Evolutionary conservation across 1,140 invertebrate species (phyloP).

Genomic region (Diorhabda carinulata): DNA sequence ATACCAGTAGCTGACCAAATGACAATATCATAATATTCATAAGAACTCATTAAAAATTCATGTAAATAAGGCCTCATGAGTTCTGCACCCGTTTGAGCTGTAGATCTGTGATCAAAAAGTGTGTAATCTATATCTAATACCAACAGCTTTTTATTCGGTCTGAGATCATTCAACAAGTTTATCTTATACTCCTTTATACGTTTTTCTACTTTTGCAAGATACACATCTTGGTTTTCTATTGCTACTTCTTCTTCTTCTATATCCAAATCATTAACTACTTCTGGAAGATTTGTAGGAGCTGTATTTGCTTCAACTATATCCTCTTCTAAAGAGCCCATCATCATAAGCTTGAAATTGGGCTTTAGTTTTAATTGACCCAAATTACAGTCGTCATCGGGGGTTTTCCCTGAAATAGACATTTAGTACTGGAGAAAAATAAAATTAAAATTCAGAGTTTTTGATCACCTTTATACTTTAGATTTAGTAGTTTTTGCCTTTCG

Average conservation of each 20-base stretch:
- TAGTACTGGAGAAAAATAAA: neutral
- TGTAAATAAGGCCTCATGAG: constrained; percentile 94
- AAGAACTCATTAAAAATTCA: constrained; percentile 89
- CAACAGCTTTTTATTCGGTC: constrained; percentile 82
- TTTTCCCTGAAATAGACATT: constrained; percentile 63
- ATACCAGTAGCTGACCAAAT: constrained; percentile 96
- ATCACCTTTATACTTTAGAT: constrained; percentile 85
- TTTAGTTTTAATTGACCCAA: constrained; percentile 72
- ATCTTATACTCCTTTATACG: constrained; percentile 84
- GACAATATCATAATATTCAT: constrained; percentile 83
- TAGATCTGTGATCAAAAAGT: constrained; percentile 80
- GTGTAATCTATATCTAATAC: constrained; percentile 98
- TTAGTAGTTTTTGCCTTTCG: constrained; percentile 88
- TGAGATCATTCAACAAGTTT: constrained; percentile 73
- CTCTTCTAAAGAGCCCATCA: constrained; percentile 93
- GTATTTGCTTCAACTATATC: constrained; percentile 78
- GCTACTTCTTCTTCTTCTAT: constrained; percentile 84
- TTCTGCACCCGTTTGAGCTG: constrained; percentile 82
- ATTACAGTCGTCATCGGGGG: constrained; percentile 69
- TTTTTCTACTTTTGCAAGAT: constrained; percentile 75
- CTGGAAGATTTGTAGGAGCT: constrained; percentile 73
- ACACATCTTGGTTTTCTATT: constrained; percentile 67
- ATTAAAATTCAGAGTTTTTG: neutral
- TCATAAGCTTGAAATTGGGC: constrained; percentile 90
- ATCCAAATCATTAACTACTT: constrained; percentile 83